Evolutionary conservation across 1,140 invertebrate species (phyloP), one percentile per base, ranked within the genome.

Genomic region (Sinonovacula constricta): DNA sequence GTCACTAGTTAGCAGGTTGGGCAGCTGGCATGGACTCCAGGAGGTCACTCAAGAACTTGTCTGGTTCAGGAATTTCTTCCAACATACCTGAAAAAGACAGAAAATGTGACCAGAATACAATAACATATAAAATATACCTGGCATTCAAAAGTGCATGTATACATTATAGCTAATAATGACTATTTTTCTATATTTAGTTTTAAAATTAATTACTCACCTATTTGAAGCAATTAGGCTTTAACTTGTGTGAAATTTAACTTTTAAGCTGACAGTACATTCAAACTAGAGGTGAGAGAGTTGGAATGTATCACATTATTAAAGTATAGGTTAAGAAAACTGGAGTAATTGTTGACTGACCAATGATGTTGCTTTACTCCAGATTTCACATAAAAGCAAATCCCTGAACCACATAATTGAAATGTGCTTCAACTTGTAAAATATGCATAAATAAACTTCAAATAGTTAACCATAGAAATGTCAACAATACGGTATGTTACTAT

Each of bases 31-130:
- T 76, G 74, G 87, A 86, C 14, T 82, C 75, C 14, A 92, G 57
- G 0, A 89, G 66, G 54, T 94, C 92, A 28, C 87, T 91, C 86
- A 94, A 91, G 83, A 93, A 94, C 67, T 91, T 91, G 74, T 92
- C 92, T 49, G 94, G 93, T 85, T 93, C 92, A 28, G 91, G 86
- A 81, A 94, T 92, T 79, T 94, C 93, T 83, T 92, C 93, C 81
- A 94, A 88, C 74, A 95, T 89, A 88, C 93, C 94, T 95, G 88
- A 59, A 93, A 92, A 81, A 84, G 83, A 82, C 83, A 18, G 24
- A 51, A 33, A 54, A 59, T 59, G 28, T n/a, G n/a, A n/a, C n/a
- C n/a, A 28, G 12, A 24, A 45, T 45, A 62, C 5, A 56, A 7
- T 14, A 22, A 33, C 22, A 67, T 31, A 63, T 33, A 60, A 26